Percentiles rank a stretch among this genome's conserved stretches.
phyloP scores from a whole-genome alignment of 2,113 vertebrate species.

The Rhinolophus ferrumequinum region DNA sequence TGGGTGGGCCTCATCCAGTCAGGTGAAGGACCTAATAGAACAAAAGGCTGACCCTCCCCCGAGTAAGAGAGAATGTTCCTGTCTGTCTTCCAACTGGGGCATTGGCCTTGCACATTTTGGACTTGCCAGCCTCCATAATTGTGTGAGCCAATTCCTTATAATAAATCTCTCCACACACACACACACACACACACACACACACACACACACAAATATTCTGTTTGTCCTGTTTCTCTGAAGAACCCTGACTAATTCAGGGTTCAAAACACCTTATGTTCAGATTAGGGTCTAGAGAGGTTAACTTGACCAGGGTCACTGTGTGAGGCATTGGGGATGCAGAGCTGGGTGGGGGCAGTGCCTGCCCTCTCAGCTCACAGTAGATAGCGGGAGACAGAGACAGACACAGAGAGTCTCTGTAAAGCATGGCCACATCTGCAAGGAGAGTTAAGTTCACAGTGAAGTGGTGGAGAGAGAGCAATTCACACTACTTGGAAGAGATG shows the following conservation, averaged over 20 bases:
- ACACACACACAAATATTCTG: neutral
- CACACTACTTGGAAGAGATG: neutral
- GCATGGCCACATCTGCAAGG: neutral
- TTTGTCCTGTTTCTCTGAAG: neutral
- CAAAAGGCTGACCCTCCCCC: neutral
- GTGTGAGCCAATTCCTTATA: neutral
- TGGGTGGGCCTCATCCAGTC: neutral
- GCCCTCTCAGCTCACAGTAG: neutral
- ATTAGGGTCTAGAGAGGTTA: neutral
- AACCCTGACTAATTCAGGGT: neutral
- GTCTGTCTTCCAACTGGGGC: neutral
- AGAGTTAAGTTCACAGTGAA: neutral
- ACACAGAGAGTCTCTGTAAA: neutral
- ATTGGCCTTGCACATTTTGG: neutral
- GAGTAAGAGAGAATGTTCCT: neutral
- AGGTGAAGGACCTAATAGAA: neutral
- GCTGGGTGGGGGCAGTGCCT: neutral
- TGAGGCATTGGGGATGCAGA: neutral
- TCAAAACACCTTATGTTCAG: neutral
- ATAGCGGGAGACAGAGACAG: neutral
- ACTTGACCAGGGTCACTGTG: neutral
- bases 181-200: neutral
- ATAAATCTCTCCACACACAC: neutral
- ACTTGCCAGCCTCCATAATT: neutral
- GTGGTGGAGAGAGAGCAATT: neutral